These are phyloP conservation scores for Brachypterus glaber DNA, from an alignment of 2,888 invertebrate genomes.

Conservation along the genomic window DNA sequence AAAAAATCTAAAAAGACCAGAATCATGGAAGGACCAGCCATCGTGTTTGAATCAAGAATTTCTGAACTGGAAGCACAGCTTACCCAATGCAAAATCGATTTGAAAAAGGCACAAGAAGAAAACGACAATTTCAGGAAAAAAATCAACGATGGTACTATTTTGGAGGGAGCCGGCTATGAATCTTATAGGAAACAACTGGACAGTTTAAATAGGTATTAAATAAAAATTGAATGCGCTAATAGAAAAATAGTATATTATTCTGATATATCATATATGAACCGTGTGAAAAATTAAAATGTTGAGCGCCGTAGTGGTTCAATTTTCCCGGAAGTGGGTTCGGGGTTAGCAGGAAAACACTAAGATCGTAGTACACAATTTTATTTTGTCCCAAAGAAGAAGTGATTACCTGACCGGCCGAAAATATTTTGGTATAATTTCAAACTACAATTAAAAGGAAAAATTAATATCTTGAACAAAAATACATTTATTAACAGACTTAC, in stretches of 20 bases:
- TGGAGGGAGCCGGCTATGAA: conserved; percentile 50
- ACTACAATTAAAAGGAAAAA: no score
- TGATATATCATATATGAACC: no score
- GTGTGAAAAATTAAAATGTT: no score
- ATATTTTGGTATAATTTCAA: no score
- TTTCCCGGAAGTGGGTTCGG: no score
- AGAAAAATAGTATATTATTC: background rate
- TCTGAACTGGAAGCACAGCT: conserved; percentile 77
- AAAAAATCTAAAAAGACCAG: conserved; percentile 24
- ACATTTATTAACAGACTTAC: no score
- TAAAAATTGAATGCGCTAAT: background rate
- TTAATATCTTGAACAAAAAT: no score
- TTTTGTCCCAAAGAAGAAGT: no score
- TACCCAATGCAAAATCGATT: conserved; percentile 65
- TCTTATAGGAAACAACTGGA: conserved; percentile 62
- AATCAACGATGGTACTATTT: conserved; percentile 37
- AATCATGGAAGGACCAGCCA: conserved; percentile 62
- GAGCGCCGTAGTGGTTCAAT: no score
- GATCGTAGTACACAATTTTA: no score
- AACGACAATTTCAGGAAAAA: conserved; percentile 46
- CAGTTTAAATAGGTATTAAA: conserved; percentile 51
- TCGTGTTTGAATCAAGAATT: conserved; percentile 75
- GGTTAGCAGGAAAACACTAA: no score
- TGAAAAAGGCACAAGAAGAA: conserved; percentile 62
- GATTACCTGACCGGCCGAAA: no score